Evolutionary conservation across 2,797 vertebrate genomes (phyloP), one percentile per base, ranked within the genome.

Genomic region (Mus caroli): DNA sequence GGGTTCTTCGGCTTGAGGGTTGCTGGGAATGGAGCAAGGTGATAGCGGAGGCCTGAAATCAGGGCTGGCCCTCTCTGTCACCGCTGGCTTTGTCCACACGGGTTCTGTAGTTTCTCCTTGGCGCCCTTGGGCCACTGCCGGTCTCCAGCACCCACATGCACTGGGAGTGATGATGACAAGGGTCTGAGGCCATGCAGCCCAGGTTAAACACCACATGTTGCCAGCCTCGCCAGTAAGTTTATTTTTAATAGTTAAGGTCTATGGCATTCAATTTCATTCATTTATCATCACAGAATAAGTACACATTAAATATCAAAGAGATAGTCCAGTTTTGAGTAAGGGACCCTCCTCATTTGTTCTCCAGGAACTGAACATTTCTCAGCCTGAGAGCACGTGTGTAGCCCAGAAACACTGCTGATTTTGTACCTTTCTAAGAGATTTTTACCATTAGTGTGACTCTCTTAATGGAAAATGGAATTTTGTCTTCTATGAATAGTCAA

Each of bases 1-100:
- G 52, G 77, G 40, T 13, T 50, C 54, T 71, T 37, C 0, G 9
- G 84, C 96, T 94, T 90, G 20, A 88, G 67, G 97, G 92, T 69
- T 97, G 96, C 96, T 96, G 97, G 97, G 97, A 97, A 93, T 28
- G 90, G 80, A 90, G 92, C 10, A 56, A 62, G 94, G 73, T 34
- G 87, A 52, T 37, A 52, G 43, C 2, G 3, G 54, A 88, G 88
- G 96, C 93, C 97, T 15, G 37, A 75, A 43, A 19, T 85, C 56
- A 11, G 75, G 88, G 88, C 26, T 88, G 28, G 2, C 87, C 40
- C 37, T 64, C 94, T 19, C 71, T 0, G 20, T 52, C 43, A 37
- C 37, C 34, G 87, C 71, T 34, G 3, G 50, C 0, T 62, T 3
- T 26, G 37, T 43, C 56, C 62, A 0, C 95, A 26, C 19, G 2